Evolutionary conservation across 2,797 vertebrate genomes (phyloP).

Genomic region (Lutjanus argentimaculatus): DNA sequence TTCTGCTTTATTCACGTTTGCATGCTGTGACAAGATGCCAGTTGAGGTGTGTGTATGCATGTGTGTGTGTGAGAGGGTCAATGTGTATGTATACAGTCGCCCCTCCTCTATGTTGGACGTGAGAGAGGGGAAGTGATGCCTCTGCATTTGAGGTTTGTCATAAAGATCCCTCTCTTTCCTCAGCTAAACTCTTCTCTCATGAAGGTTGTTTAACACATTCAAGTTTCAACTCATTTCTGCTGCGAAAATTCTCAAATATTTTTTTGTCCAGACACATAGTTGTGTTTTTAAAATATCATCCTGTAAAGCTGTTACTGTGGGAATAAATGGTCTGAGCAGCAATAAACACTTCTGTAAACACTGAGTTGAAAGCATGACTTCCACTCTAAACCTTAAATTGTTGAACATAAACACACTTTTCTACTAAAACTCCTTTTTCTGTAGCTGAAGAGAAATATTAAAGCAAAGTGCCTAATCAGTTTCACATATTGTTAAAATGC

Average conservation of each 20-base stretch:
- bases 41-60: slow-evolving; percentile 49
- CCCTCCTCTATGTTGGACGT: slow-evolving; percentile 10
- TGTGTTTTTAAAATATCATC: not conserved
- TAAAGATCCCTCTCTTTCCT: not conserved
- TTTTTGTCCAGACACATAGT: not conserved
- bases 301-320: slow-evolving; percentile 1
- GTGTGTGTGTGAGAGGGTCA: not conserved
- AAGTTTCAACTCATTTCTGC: not conserved
- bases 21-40: slow-evolving; percentile 64
- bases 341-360: not conserved
- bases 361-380: not conserved
- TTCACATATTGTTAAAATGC: not conserved
- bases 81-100: slow-evolving; percentile 18
- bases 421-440: not conserved
- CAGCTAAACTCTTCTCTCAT: not conserved
- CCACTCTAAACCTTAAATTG: too few relatives aligned
- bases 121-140: not conserved
- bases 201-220: not conserved
- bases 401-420: not conserved
- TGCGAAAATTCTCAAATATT: not conserved
- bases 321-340: not conserved
- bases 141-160: slow-evolving; percentile 6
- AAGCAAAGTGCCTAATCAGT: not conserved
- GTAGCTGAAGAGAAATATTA: not conserved
- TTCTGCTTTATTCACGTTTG: slow-evolving; percentile 70